Conservation (phyloP, 2,888 invertebrate genomes). For the Isoperla grammatica region DNA sequence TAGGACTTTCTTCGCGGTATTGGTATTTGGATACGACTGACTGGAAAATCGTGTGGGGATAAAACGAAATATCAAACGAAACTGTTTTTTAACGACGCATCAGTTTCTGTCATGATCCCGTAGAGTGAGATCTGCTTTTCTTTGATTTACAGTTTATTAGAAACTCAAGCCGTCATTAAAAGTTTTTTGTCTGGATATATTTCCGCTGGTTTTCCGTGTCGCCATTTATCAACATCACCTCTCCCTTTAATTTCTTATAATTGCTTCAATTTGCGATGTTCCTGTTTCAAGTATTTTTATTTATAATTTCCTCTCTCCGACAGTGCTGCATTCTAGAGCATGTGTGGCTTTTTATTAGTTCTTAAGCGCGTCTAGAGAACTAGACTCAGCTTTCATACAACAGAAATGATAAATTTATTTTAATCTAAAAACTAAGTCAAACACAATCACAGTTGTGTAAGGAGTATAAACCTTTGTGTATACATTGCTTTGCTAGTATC, state of each 20-base stretch:
- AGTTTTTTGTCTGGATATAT: background rate
- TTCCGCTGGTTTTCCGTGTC: background rate
- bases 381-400: background rate
- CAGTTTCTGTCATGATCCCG: background rate
- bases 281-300: constrained; percentile 6
- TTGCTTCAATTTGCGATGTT: background rate
- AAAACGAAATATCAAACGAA: too few relatives aligned
- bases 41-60: too few relatives aligned
- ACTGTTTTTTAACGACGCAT: background rate
- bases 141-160: constrained; percentile 13
- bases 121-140: too few relatives aligned
- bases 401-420: too few relatives aligned
- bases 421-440: too few relatives aligned
- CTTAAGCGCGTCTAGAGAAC: background rate
- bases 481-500: too few relatives aligned
- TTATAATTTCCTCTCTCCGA: constrained; percentile 4
- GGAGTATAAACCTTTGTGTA: too few relatives aligned
- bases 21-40: too few relatives aligned
- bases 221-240: constrained; percentile 10
- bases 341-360: background rate
- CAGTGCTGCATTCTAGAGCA: background rate
- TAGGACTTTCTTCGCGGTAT: too few relatives aligned
- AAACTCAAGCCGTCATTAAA: background rate
- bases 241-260: constrained; percentile 20
- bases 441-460: too few relatives aligned